Percentiles rank a stretch among this genome's conserved stretches.
These are phyloP conservation scores for Agrilus biguttatus DNA, from an alignment of 2,888 invertebrate species.

Conservation along the genomic window DNA sequence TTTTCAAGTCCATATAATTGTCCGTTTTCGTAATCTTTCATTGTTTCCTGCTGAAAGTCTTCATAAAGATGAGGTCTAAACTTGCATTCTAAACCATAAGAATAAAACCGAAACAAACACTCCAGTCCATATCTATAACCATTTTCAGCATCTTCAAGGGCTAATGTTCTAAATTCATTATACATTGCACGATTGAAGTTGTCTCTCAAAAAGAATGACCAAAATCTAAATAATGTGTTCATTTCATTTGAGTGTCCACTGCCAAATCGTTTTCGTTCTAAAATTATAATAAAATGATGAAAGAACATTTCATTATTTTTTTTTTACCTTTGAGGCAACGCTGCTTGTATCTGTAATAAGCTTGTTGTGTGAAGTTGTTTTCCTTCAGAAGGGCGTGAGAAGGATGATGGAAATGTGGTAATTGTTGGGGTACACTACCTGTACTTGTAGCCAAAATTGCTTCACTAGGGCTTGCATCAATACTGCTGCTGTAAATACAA, in stretches of 20 bases:
- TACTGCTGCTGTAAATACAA: conserved; percentile 43
- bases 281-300: conserved; percentile 1
- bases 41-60: conserved; percentile 89
- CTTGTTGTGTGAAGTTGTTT: conserved; percentile 95
- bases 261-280: conserved; percentile 84
- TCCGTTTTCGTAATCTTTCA: conserved; percentile 79
- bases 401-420: conserved; percentile 91
- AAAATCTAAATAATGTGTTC: conserved; percentile 98
- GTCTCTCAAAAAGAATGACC: conserved; percentile 98
- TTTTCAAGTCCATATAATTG: conserved; percentile 97
- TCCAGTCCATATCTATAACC: conserved; percentile 84
- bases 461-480: conserved; percentile 61
- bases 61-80: conserved; percentile 90
- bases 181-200: conserved; percentile 98
- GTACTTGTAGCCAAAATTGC: conserved; percentile 49
- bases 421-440: conserved; percentile 63
- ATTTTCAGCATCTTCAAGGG: conserved; percentile 83
- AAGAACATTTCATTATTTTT: neutral
- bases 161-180: conserved; percentile 81
- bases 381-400: conserved; percentile 88
- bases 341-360: conserved; percentile 91
- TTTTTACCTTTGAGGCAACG: conserved; percentile 75
- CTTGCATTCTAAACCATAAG: conserved; percentile 92
- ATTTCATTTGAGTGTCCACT: conserved; percentile 95
- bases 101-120: conserved; percentile 89